Evolutionary conservation across 2,113 vertebrate genomes (phyloP), one percentile per base, ranked within the genome.

Genomic region (Ramphastos sulfuratus): DNA sequence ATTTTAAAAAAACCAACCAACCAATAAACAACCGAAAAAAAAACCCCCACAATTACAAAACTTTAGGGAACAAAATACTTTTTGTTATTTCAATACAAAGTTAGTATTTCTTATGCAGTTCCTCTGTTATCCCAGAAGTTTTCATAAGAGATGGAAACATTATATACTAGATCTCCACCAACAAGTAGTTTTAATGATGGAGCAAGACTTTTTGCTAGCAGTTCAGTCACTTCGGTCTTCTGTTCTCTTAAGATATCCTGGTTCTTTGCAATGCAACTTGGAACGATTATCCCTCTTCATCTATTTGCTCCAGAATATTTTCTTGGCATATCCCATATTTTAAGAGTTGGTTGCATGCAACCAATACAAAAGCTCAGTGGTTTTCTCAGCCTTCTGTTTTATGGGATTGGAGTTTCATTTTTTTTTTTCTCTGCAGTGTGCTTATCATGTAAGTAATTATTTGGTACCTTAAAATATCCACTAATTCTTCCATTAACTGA

Each of bases 181-280:
- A 2, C 77, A 72, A 91, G 37, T 10, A 66, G 64, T 33, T 87
- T n/a, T 74, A 91, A 59, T 0, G 1, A 58, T 75, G 71, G 81
- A 94, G 60, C 37, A 79, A 87, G 56, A 85, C 37, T 87, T 93
- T 59, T 56, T 74, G 50, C 85, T 48, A 85, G 82, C 8, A 73
- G 67, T 76, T 89, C 87, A 89, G 78, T 66, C 71, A 95, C 67
- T 93, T 4, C 33, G 81, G 72, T 95, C 91, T 94, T 96, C 87
- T 85, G 71, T 83, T 64, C 60, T 84, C 93, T 94, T 59, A 90
- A 90, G 79, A 77, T 60, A 89, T 67, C 23, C 54, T 80, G 78
- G 64, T 82, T 91, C 87, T 87, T 66, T 91, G 85, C 56, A 79
- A 70, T 46, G 56, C 52, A 89, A 89, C 64, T 92, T 52, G 82